Evolutionary conservation across 2,797 vertebrate species (phyloP).

Genomic region (Dendrocincla tyrannina): DNA sequence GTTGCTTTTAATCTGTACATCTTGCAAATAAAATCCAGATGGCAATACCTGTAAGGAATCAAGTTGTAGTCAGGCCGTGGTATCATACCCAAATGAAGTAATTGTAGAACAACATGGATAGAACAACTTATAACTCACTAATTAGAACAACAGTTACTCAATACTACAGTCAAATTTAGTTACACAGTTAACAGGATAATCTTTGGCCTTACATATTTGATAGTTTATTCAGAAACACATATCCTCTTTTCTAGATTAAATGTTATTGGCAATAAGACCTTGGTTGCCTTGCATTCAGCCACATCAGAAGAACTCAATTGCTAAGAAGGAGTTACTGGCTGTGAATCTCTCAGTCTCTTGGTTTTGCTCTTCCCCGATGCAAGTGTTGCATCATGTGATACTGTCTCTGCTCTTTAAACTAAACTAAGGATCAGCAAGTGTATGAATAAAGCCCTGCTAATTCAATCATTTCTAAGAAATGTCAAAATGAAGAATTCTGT

Average conservation of each 20-base stretch:
- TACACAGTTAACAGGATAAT: background rate
- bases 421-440: background rate
- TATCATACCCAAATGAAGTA: background rate
- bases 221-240: background rate
- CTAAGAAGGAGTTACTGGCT: background rate
- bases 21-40: background rate
- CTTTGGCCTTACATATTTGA: background rate
- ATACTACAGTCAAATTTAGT: background rate
- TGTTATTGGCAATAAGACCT: background rate
- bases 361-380: background rate
- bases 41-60: background rate
- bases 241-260: background rate
- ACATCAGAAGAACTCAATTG: background rate
- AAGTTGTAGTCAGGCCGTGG: background rate
- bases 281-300: background rate
- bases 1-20: background rate
- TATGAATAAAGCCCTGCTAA: background rate
- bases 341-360: background rate
- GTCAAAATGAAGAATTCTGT: background rate
- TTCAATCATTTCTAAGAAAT: background rate
- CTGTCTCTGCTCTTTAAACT: background rate
- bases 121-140: no score
- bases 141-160: background rate
- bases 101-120: background rate
- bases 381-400: background rate